Base-by-base conservation (phyloP, 2,113 vertebrate genomes). In the Rhinolophus ferrumequinum region DNA sequence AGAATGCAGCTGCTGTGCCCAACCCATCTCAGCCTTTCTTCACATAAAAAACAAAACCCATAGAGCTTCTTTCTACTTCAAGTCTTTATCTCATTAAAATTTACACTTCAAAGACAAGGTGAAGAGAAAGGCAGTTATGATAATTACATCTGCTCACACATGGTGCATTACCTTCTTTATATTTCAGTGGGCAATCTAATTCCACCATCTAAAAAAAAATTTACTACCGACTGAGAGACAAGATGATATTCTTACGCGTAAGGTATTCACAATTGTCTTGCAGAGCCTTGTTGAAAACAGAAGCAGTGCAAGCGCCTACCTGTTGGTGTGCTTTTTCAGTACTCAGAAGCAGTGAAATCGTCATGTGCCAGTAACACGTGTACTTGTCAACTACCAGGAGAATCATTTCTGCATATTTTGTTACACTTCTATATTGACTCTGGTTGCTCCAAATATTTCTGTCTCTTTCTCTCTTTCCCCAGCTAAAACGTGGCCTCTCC, bases 61-160 rank as follows among this genome's bases (percentile, higher is more conserved):
- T 4, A 54, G 77, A 94, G 38, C 44, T 87, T 15, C 75, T 87
- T 97, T 96, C 64, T 94, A 90, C 90, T 93, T 96, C 69, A 81
- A 67, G 47, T 94, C 58, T 96, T 97, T 93, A 97, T 96, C 77
- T 94, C 87, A 97, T 97, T 97, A 95, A 94, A 88, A 93, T 97
- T 97, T 96, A 94, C 73, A 95, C 96, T 96, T 97, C 86, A 94
- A 93, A 54, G 66, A 92, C 83, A 95, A 96, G 85, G 95, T 94
- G 81, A 97, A 89, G 85, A 88, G 85, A 97, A 93, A 96, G 70
- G 35, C 70, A 97, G 93, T 97, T 96, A 86, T 64, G 33, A 94
- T 95, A 97, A 97, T 97, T 94, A 54, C 28, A 97, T 97, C 58
- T 90, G 87, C 90, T 97, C 89, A 95, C 83, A 77, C 75, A 76